Evolutionary conservation across 53 echinoderm and acorn worm genomes (phyloP), one percentile per base, ranked within the genome.

Genomic region (Apostichopus leukothele): DNA sequence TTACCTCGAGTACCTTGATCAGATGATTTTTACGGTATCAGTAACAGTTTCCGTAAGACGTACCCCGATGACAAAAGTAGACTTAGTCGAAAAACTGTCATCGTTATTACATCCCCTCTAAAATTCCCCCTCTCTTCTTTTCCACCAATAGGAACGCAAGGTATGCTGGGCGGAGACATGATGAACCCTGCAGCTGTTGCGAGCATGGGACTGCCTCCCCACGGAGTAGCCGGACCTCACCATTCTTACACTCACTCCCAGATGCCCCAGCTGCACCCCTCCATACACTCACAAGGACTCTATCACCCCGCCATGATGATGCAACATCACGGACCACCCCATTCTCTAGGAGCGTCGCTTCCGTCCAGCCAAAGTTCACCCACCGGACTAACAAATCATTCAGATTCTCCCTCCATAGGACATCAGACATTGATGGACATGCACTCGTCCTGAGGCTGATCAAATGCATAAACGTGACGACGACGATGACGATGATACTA

Each of bases 181-280:
- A 87, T 87, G 88, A 87, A 87, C 88, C 88, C 88, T 51, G 88
- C 88, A 52, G 88, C 88, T 21, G 88, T 87, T n/a, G 88, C 88
- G 12, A 87, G 75, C 59, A 87, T 87, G 88, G 88, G 88, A 51
- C 75, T 87, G 60, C 88, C 88, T 12, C 88, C 88, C 50, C 88
- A 87, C 27, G 88, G 88, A 52, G 88, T 87, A 18, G 74, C 74
- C 19, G 88, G 88, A 74, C 88, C 88, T 18, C 88, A 87, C 75
- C 88, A 87, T 39, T 74, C 88, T 22, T 89, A 89, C 73, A 89
- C 93, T 60, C 91, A 93, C 60, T 89, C 93, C 14, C 93, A 93
- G 78, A 91, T 91, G 79, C 89, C 93, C 89, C 93, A 91, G 91
- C 86, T 93, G 22, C 93, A 93, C 86, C 93, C 93, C 75, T 91